phyloP scores from a whole-genome alignment of 2,888 invertebrate genomes.

The Microplitis deprimator region DNA sequence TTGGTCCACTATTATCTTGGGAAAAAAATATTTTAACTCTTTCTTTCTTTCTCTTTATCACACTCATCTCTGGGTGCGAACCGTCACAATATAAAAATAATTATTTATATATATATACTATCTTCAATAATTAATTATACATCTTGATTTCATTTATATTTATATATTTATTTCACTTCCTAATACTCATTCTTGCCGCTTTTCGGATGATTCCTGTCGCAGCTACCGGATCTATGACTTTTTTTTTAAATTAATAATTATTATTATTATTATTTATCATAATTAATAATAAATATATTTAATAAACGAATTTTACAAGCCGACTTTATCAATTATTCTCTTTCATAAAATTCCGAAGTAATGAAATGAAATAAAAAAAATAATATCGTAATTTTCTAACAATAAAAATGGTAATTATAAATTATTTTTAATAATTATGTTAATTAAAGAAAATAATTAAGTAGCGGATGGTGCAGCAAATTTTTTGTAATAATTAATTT shows the following conservation, averaged over 20 bases:
- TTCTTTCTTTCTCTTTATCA: slow-evolving; percentile 35
- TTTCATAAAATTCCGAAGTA: slow-evolving; percentile 23
- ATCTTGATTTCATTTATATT: slow-evolving; percentile 10
- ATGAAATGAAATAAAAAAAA: not conserved
- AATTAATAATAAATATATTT: no score
- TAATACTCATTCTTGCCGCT: slow-evolving; percentile 64
- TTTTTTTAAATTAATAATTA: slow-evolving; percentile 24
- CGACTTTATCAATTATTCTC: slow-evolving; percentile 42
- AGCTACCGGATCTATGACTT: slow-evolving; percentile 69
- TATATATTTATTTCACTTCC: slow-evolving; percentile 45
- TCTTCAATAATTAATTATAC: not conserved
- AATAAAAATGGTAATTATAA: slow-evolving; percentile 23
- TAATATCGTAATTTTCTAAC: slow-evolving; percentile 21
- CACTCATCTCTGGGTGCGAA: slow-evolving; percentile 13
- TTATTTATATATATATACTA: not conserved
- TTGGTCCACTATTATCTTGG: slow-evolving; percentile 31
- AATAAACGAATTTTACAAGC: slow-evolving; percentile 1
- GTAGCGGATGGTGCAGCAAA: not conserved
- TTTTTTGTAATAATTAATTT: not conserved
- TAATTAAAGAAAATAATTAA: not conserved
- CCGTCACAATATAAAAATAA: not conserved
- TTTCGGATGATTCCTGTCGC: slow-evolving; percentile 71
- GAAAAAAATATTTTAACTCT: slow-evolving; percentile 28
- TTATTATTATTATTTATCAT: no score
- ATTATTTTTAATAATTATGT: not conserved